Evolutionary conservation across 2,113 vertebrate genomes (phyloP), one percentile per base, ranked within the genome.

Genomic region (Chaenocephalus aceratus): DNA sequence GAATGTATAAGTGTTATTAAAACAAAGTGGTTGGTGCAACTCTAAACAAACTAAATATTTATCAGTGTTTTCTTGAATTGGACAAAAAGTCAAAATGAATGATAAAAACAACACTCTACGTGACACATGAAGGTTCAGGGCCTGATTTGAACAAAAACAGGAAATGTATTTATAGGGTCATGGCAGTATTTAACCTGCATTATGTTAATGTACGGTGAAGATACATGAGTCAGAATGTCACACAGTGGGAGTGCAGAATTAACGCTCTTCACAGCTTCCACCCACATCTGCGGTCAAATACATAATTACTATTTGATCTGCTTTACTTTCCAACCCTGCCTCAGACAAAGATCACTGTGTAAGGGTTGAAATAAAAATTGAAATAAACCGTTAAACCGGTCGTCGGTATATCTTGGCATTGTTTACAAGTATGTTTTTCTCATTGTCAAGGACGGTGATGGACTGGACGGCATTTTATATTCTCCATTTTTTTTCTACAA

Each of bases 271-370:
- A 14, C 61, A 44, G 21, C 65, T 65, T 80, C 70, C 60, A 67
- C 63, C 82, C 79, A 77, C 81, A 67, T 36, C n/a, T 75, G 67
- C 67, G 79, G 53, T 78, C 18, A 30, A 51, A 63, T 49, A 58
- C 21, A 45, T 26, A 49, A 63, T 48, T 48, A 26, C 26, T 23
- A 18, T 18, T 26, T 26, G 58, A 10, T 26, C 23, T 15, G 63
- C 36, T 8, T 44, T 34, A 53, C 46, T 53, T 44, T 74, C 53
- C 48, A 70, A 4, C 79, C 70, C 53, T 13, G 48, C 14, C 49
- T 57, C 48, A 18, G 30, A n/a, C n/a, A 52, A 34, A 76, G 15
- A 53, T 49, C 10, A 44, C 6, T 0, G 16, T 44, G n/a, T 34
- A 11, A 7, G 6, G 2, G 12, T 15, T 45, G 4, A 56, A 44